These are phyloP conservation scores for Drosophila sechellia DNA, from an alignment of 1,140 invertebrate species.

Conservation along the genomic window DNA sequence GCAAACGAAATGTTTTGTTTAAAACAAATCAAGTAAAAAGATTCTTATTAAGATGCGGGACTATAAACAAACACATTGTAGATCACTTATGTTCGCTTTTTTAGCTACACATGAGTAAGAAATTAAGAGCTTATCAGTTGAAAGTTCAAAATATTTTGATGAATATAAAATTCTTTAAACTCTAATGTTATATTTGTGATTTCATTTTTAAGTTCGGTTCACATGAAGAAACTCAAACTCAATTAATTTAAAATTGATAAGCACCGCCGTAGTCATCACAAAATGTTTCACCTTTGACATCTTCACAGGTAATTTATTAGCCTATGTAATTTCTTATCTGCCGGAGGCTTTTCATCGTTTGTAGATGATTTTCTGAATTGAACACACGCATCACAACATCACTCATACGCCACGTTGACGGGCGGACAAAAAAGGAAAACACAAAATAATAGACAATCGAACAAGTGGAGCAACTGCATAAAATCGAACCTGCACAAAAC, in stretches of 20 bases:
- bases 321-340: background rate
- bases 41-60: conserved; percentile 11
- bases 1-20: conserved; percentile 27
- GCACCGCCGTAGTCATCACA: background rate
- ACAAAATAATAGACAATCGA: conserved; percentile 11
- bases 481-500: conserved; percentile 67
- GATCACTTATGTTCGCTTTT: background rate
- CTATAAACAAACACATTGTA: conserved; percentile 30
- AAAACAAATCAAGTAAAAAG: conserved; percentile 27
- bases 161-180: too few species aligned
- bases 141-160: conserved; percentile 1
- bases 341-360: background rate
- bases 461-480: conserved; percentile 40
- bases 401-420: conserved; percentile 45
- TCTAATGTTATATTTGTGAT: too few species aligned
- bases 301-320: conserved; percentile 4
- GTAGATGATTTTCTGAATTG: conserved; percentile 11
- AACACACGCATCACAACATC: conserved; percentile 53
- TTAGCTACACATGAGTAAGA: background rate
- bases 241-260: too few species aligned
- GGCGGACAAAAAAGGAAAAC: conserved; percentile 2
- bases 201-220: too few species aligned
- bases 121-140: conserved; percentile 15
- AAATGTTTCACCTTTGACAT: conserved; percentile 16
- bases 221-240: too few species aligned